These are phyloP conservation scores for Thaleichthys pacificus DNA, from an alignment of 2,797 vertebrate species.

Conservation along the genomic window DNA sequence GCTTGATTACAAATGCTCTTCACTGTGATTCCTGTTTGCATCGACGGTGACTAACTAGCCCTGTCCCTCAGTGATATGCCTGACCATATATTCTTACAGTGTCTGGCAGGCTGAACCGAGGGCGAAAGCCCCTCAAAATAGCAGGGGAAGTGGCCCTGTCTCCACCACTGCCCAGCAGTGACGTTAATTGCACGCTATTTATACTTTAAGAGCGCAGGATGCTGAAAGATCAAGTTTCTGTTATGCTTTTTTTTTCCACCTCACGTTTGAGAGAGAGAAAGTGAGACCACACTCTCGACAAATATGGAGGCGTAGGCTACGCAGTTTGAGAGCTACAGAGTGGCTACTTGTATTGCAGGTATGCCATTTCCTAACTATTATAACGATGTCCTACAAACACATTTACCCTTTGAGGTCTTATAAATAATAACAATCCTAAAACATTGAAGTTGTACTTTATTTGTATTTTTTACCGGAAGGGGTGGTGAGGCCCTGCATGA, in stretches of 20 bases:
- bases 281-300: not conserved
- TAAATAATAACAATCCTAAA: too few relatives aligned
- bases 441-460: too few relatives aligned
- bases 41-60: not conserved
- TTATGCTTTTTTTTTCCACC: conserved; percentile 53
- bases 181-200: conserved; percentile 76
- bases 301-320: not conserved
- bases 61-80: conserved; percentile 47
- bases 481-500: too few relatives aligned
- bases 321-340: not conserved
- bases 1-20: too few relatives aligned
- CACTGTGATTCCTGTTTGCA: too few relatives aligned
- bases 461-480: too few relatives aligned
- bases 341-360: not conserved
- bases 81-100: conserved; percentile 59
- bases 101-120: conserved; percentile 62
- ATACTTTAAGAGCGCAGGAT: conserved; percentile 63
- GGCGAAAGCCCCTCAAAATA: conserved; percentile 73
- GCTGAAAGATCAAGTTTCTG: conserved; percentile 74
- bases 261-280: conserved; percentile 24
- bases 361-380: not conserved
- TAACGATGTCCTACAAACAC: not conserved
- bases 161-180: conserved; percentile 66
- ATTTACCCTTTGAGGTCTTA: too few relatives aligned
- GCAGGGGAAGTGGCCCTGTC: conserved; percentile 63